Evolutionary conservation across 2,113 vertebrate genomes (phyloP), one percentile per base, ranked within the genome.

Genomic region (Strix aluco): DNA sequence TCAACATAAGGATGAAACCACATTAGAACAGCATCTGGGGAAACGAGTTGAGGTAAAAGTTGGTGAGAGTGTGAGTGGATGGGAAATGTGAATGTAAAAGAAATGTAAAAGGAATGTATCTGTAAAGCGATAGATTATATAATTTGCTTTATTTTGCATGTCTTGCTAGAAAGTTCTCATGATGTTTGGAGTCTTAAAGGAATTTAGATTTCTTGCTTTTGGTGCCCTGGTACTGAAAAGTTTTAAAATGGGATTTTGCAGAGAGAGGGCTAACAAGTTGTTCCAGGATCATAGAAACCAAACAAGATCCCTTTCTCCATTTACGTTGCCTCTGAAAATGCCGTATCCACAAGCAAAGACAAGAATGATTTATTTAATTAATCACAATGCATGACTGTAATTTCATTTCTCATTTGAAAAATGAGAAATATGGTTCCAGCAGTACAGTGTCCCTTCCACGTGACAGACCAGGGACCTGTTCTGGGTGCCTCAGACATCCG

Each of bases 341-440:
- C 71, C 86, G 58, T 54, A 86, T 95, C 79, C 84, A 75, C 77
- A 88, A 90, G 81, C 75, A 94, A 95, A 96, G 83, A 46, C 70
- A 81, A 52, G 70, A 75, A 54, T 78, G 46, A 87, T 88, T 95
- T 93, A 77, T 86, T 94, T 92, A 96, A 96, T 92, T 95, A 95
- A 94, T 95, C 70, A 90, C 74, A 82, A 93, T 78, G 18, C 82
- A 88, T 42, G 69, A 90, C 92, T 77, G 49, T 94, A 86, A 88
- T 97, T 92, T 78, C 82, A 94, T 94, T 97, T 97, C 87, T 91
- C 1, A 22, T 94, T 77, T 94, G 81, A 95, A 93, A 96, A 94
- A 92, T 42, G 32, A 96, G 81, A 90, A 93, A 79, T 79, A 47
- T 32, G 49, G 44, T 91, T 63, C 81, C 51, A 88, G 88, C 75